Conservation (phyloP, 1,140 invertebrate genomes). For the Tetraneura akinire region DNA sequence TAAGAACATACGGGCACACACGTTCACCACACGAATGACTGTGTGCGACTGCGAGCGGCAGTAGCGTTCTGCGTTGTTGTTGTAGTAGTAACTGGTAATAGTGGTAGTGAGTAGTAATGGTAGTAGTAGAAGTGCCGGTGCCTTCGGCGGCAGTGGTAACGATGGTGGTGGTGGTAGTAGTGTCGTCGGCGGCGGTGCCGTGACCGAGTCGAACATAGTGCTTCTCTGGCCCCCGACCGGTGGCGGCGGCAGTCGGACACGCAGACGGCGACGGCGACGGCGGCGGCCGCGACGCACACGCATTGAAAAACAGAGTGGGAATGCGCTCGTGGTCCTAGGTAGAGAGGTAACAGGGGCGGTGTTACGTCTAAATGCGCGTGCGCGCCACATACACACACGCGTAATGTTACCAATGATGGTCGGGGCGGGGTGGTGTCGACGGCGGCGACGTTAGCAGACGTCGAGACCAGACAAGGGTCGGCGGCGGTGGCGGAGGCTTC, state of each 20-base stretch:
- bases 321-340: background rate
- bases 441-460: conserved; percentile 56
- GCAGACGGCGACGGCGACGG: conserved; percentile 28
- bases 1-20: background rate
- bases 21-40: background rate
- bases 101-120: background rate
- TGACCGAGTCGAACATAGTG: conserved; percentile 46
- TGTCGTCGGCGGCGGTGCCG: conserved; percentile 14
- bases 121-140: background rate
- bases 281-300: conserved; percentile 39
- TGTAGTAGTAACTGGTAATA: background rate
- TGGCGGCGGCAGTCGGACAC: conserved; percentile 24
- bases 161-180: background rate
- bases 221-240: conserved; percentile 18
- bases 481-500: conserved; percentile 56
- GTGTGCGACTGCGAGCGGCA: background rate
- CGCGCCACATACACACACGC: background rate
- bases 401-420: conserved; percentile 52
- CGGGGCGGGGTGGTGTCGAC: conserved; percentile 49
- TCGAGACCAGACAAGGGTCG: conserved; percentile 58
- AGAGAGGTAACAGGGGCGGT: background rate
- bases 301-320: conserved; percentile 41
- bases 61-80: background rate
- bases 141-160: background rate
- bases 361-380: background rate